Evolutionary conservation across 2,888 invertebrate species (phyloP).

Genomic region (Neoascia interrupta): DNA sequence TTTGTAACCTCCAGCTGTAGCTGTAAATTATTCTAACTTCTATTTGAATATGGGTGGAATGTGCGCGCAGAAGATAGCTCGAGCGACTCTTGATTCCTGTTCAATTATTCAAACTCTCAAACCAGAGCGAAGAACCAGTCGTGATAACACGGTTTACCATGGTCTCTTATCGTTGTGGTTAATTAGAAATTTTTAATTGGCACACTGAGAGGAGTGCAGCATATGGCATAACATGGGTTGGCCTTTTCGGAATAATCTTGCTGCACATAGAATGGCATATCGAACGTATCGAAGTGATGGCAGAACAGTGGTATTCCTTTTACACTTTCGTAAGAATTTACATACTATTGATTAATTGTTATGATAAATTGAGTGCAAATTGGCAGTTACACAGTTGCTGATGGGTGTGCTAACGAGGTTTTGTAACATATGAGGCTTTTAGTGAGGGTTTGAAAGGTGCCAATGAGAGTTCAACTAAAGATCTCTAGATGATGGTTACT

Average conservation of each 20-base stretch:
- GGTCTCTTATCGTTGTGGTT: constrained; percentile 46
- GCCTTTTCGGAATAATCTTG: constrained; percentile 33
- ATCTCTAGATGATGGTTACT: too few species aligned
- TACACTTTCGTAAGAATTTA: constrained; percentile 3
- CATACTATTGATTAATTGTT: constrained; percentile 46
- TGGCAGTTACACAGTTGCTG: neutral
- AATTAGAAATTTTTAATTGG: constrained; percentile 67
- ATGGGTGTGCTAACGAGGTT: too few species aligned
- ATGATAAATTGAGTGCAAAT: constrained; percentile 27
- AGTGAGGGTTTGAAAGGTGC: too few species aligned
- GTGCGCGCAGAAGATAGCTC: constrained; percentile 16
- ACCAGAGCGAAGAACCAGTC: neutral
- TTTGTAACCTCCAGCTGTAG: constrained; percentile 33
- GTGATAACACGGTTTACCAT: too few species aligned
- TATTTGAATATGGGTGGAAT: constrained; percentile 13
- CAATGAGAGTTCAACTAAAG: too few species aligned
- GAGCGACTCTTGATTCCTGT: constrained; percentile 50
- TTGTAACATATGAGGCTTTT: too few species aligned
- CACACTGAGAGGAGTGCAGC: neutral
- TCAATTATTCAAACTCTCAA: constrained; percentile 59
- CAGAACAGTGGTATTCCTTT: neutral
- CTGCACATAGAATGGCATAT: neutral
- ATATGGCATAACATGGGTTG: neutral
- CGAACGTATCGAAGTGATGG: neutral
- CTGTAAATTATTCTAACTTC: constrained; percentile 44